phyloP scores from a whole-genome alignment of 2,113 vertebrate genomes.

The Oenanthe melanoleuca region DNA sequence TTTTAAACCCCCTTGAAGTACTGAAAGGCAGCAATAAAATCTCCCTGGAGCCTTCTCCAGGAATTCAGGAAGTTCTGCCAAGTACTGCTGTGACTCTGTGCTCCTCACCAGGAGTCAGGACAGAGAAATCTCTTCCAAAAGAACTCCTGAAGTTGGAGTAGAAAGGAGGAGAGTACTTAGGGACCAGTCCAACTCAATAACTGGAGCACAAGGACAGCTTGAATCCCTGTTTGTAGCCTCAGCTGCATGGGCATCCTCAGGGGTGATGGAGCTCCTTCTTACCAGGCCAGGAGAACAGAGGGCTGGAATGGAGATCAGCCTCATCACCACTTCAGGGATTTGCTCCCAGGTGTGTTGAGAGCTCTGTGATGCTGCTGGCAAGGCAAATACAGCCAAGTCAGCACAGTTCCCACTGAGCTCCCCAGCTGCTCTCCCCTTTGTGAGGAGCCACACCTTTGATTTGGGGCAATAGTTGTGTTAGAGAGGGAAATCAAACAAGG shows the following conservation, averaged over 20 bases:
- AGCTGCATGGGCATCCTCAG: accelerated
- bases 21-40: accelerated
- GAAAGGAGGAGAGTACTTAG: background rate
- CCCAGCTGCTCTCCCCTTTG: background rate
- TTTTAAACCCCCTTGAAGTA: background rate
- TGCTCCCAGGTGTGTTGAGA: background rate
- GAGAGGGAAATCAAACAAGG: background rate
- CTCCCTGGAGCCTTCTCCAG: accelerated
- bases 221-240: background rate
- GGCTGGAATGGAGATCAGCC: background rate
- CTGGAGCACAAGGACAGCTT: background rate
- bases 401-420: background rate
- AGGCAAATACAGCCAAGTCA: background rate
- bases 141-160: background rate
- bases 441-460: background rate
- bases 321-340: background rate
- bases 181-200: background rate
- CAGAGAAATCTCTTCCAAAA: background rate
- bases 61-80: background rate
- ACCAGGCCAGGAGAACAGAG: background rate
- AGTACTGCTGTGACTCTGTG: background rate
- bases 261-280: background rate
- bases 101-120: background rate
- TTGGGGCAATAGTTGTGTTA: background rate
- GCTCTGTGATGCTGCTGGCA: background rate